Percentiles rank a stretch among this genome's conserved stretches.
Evolutionary conservation across 2,113 vertebrate species (phyloP).

Genomic region (Okapia johnstoni): DNA sequence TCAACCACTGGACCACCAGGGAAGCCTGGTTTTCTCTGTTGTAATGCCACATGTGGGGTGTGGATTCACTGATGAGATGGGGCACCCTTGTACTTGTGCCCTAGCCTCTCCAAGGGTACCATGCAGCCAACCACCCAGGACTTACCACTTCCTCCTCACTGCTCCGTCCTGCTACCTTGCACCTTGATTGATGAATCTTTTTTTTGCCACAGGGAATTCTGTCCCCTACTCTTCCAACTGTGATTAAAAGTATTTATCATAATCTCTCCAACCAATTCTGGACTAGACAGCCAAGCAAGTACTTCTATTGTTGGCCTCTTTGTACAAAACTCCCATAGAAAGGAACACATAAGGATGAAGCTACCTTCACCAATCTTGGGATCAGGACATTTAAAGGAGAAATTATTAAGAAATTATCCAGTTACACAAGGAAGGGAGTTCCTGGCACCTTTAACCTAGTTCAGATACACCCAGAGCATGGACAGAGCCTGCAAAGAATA

Average conservation of each 20-base stretch:
- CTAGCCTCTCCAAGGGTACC: not conserved
- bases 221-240: not conserved
- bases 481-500: not conserved
- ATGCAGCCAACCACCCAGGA: not conserved
- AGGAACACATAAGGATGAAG: not conserved
- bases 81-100: not conserved
- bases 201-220: not conserved
- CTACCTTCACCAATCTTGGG: not conserved
- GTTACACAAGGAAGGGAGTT: not conserved
- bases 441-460: not conserved
- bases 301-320: not conserved
- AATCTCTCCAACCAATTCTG: not conserved
- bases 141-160: not conserved
- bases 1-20: not conserved
- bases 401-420: not conserved
- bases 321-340: not conserved
- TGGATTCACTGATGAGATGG: not conserved
- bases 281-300: not conserved
- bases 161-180: not conserved
- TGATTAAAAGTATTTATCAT: not conserved
- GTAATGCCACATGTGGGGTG: rapidly evolving
- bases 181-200: not conserved
- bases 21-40: not conserved
- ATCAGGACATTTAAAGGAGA: not conserved
- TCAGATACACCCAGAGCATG: not conserved